A percentile compares a stretch with the other conserved stretches of the same genome.
Conservation (phyloP, 2,113 vertebrate genomes). For the Tyrannus savana region DNA sequence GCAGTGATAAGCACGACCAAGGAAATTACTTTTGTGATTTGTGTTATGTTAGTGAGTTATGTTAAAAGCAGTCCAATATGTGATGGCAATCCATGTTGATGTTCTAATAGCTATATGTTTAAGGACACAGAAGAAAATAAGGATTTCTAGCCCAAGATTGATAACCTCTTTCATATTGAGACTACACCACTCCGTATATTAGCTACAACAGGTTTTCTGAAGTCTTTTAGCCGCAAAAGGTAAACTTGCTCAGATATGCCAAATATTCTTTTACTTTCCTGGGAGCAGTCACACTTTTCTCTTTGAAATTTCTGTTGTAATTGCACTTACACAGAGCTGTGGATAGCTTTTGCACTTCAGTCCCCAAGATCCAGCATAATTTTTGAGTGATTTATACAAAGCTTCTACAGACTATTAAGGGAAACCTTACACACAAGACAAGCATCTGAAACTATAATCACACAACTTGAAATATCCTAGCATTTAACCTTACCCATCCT, state of each 20-base stretch:
- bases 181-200: background rate
- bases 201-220: background rate
- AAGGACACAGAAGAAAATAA: background rate
- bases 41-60: background rate
- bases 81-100: background rate
- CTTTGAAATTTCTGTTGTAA: background rate
- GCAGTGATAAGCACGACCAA: background rate
- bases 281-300: background rate
- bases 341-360: background rate
- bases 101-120: background rate
- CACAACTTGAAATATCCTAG: background rate
- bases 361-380: background rate
- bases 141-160: background rate
- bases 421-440: background rate
- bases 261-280: background rate
- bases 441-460: background rate
- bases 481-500: background rate
- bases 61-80: background rate
- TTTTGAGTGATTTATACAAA: background rate
- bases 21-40: background rate
- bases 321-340: background rate
- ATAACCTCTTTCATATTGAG: background rate
- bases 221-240: background rate
- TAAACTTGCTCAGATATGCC: background rate
- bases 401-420: background rate